A percentile compares a stretch with the other conserved stretches of the same genome.
These are phyloP conservation scores for Sebastolobus alascanus DNA, from an alignment of 2,797 vertebrate species.

Conservation along the genomic window DNA sequence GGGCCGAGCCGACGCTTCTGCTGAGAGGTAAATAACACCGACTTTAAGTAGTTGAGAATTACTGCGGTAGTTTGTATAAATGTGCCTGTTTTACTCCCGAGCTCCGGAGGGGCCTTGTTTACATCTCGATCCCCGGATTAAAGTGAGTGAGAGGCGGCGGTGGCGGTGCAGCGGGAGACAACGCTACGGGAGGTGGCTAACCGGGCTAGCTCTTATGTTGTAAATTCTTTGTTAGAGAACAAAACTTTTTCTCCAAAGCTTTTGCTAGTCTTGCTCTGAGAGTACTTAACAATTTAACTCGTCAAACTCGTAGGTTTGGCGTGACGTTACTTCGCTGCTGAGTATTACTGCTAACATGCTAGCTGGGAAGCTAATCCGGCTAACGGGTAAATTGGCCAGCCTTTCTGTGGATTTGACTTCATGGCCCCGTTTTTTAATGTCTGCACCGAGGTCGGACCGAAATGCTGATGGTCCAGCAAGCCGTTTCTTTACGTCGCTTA, in stretches of 20 bases:
- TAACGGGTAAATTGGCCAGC: conserved; percentile 56
- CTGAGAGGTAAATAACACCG: conserved; percentile 73
- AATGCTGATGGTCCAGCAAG: background rate
- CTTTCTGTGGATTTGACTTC: conserved; percentile 24
- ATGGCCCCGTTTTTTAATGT: background rate
- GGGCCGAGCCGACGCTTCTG: conserved; percentile 25
- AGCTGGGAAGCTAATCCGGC: conserved; percentile 74
- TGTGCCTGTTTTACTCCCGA: conserved; percentile 30
- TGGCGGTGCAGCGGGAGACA: conserved; percentile 40
- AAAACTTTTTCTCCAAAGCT: background rate
- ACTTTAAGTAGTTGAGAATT: background rate
- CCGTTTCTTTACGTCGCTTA: background rate
- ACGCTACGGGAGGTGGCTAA: conserved; percentile 32
- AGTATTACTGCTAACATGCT: conserved; percentile 41
- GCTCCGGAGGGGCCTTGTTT: conserved; percentile 87
- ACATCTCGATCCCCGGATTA: conserved; percentile 82
- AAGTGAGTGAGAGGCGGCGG: conserved; percentile 69
- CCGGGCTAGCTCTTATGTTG: background rate
- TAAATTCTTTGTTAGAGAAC: background rate
- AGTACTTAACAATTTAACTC: background rate
- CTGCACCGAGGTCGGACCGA: background rate
- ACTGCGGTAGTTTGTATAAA: background rate
- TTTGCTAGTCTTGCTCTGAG: background rate
- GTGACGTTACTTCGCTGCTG: conserved; percentile 28
- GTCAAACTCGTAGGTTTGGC: background rate